These are phyloP conservation scores for Ferrisia virgata DNA, from an alignment of 2,888 invertebrate species.

Conservation along the genomic window DNA sequence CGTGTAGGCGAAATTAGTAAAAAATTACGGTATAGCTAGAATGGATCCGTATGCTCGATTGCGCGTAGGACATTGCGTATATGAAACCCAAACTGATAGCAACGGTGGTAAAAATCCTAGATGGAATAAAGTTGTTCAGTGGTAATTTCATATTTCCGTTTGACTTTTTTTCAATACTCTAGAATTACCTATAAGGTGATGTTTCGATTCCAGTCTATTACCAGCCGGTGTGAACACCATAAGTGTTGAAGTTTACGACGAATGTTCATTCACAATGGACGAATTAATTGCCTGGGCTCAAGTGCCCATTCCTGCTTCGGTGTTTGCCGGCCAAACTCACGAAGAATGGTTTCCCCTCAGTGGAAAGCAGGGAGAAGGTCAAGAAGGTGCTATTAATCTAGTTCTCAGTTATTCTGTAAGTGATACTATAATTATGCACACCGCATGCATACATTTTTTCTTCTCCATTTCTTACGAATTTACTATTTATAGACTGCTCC, in stretches of 20 bases:
- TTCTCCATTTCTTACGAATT: background rate
- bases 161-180: background rate
- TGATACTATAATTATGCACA: constrained; percentile 28
- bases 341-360: constrained; percentile 94
- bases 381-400: constrained; percentile 90
- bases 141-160: constrained; percentile 54
- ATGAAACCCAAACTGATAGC: constrained; percentile 91
- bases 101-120: constrained; percentile 93
- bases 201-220: constrained; percentile 63
- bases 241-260: constrained; percentile 93
- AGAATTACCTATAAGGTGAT: background rate
- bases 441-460: no score
- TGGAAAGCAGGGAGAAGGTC: constrained; percentile 91
- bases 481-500: constrained; percentile 28
- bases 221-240: constrained; percentile 85
- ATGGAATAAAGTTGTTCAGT: constrained; percentile 94
- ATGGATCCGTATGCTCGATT: constrained; percentile 96
- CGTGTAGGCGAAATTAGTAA: constrained; percentile 80
- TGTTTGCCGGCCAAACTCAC: constrained; percentile 81
- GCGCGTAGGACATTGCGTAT: constrained; percentile 88
- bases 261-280: constrained; percentile 93
- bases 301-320: constrained; percentile 78
- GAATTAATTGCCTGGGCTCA: constrained; percentile 93
- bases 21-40: constrained; percentile 89
- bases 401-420: constrained; percentile 76